Evolutionary conservation across 1,140 invertebrate genomes (phyloP).

Genomic region (Arctopsyche grandis): DNA sequence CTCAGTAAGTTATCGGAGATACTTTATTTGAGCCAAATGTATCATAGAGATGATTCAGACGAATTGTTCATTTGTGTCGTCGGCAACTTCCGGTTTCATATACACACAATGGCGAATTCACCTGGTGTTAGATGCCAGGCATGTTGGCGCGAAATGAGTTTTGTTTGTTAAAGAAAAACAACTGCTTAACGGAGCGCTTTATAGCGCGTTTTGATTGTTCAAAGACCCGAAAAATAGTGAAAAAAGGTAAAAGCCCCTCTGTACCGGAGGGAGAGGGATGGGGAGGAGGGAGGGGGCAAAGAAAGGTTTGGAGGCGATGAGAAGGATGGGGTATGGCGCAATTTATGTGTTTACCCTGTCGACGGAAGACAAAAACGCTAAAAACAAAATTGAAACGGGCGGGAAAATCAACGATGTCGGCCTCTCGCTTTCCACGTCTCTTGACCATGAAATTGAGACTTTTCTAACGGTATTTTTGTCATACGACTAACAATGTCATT

Average conservation of each 20-base stretch:
- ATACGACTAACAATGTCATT: too few relatives aligned
- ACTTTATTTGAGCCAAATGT: too few relatives aligned
- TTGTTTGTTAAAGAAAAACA: constrained; percentile 20
- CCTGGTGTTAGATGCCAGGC: not conserved
- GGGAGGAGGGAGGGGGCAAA: not conserved
- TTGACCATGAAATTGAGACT: not conserved
- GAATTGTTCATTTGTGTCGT: too few relatives aligned
- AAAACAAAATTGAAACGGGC: constrained; percentile 24
- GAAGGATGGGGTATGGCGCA: not conserved
- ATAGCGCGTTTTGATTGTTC: constrained; percentile 24
- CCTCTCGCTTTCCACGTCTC: not conserved
- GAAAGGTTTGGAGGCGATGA: not conserved
- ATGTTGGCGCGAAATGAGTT: not conserved
- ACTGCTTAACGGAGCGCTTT: constrained; percentile 9
- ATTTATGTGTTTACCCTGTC: constrained; percentile 32
- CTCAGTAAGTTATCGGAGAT: too few relatives aligned
- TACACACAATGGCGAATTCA: not conserved
- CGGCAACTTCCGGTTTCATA: too few relatives aligned
- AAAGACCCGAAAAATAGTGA: constrained; percentile 6
- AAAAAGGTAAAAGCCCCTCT: not conserved
- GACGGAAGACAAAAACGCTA: constrained; percentile 21
- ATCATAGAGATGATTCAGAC: too few relatives aligned
- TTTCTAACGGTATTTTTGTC: too few relatives aligned
- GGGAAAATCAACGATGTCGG: not conserved
- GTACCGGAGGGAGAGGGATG: not conserved